phyloP scores from a whole-genome alignment of 2,113 vertebrate genomes.

The Ictalurus furcatus region DNA sequence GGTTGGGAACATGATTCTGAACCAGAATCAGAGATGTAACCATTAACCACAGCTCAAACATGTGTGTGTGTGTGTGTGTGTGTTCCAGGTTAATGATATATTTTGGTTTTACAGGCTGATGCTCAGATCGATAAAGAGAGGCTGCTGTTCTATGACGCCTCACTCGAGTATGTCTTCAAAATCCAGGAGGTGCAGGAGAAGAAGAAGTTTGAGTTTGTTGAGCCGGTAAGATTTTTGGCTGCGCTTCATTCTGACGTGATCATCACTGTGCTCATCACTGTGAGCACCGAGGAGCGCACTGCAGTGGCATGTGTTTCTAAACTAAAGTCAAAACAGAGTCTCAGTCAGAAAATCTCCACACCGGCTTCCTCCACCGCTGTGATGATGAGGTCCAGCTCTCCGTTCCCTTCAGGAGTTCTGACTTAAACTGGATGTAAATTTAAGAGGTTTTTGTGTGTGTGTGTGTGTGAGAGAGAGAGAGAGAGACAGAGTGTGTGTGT shows the following conservation, averaged over 20 bases:
- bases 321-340: background rate
- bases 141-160: conserved; percentile 91
- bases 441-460: background rate
- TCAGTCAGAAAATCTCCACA: background rate
- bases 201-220: conserved; percentile 99
- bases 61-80: background rate
- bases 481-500: too few species aligned
- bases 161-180: conserved; percentile 97
- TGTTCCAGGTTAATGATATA: conserved; percentile 16
- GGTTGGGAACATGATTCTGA: background rate
- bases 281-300: background rate
- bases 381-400: too few species aligned
- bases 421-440: background rate
- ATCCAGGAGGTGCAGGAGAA: conserved; percentile 98
- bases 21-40: conserved; percentile 27
- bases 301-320: background rate
- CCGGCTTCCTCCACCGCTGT: background rate
- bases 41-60: conserved; percentile 37
- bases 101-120: conserved; percentile 81
- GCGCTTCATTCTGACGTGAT: background rate
- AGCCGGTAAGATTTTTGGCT: conserved; percentile 79
- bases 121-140: conserved; percentile 90
- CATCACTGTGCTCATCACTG: background rate
- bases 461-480: too few species aligned
- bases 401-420: too few species aligned